Conservation (phyloP, 2,113 vertebrate genomes). For the Sinosuthora webbiana region DNA sequence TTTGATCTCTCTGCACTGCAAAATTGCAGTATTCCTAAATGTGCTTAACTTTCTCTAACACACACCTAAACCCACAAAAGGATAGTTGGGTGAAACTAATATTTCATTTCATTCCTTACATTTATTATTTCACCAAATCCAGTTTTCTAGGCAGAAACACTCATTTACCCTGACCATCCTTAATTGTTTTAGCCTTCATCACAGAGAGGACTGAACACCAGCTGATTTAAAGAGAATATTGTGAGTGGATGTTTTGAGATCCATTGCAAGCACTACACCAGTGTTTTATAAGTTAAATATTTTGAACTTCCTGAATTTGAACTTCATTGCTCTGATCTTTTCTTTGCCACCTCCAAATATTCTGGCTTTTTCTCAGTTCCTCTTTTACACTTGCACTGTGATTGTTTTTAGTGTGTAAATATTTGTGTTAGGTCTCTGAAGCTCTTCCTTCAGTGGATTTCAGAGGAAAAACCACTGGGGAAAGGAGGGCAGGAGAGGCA, state of each 20-base stretch:
- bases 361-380: not conserved
- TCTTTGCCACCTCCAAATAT: not conserved
- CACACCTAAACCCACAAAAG: not conserved
- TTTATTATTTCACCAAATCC: not conserved
- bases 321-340: not conserved
- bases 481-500: not conserved
- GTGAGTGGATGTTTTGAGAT: not conserved
- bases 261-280: not conserved
- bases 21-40: not conserved
- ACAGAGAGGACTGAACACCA: not conserved
- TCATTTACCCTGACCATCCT: not conserved
- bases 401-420: not conserved
- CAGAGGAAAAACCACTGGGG: not conserved
- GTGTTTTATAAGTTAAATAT: not conserved
- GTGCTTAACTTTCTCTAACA: not conserved
- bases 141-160: not conserved
- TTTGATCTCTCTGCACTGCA: not conserved
- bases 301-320: not conserved
- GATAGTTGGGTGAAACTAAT: not conserved
- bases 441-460: not conserved
- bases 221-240: not conserved
- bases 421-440: not conserved
- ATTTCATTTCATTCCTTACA: not conserved
- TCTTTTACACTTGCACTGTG: not conserved
- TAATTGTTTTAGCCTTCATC: not conserved